A percentile compares a stretch with the other conserved stretches of the same genome.
Evolutionary conservation across 2,113 vertebrate genomes (phyloP).

Genomic region (Colistium nudipinnis): DNA sequence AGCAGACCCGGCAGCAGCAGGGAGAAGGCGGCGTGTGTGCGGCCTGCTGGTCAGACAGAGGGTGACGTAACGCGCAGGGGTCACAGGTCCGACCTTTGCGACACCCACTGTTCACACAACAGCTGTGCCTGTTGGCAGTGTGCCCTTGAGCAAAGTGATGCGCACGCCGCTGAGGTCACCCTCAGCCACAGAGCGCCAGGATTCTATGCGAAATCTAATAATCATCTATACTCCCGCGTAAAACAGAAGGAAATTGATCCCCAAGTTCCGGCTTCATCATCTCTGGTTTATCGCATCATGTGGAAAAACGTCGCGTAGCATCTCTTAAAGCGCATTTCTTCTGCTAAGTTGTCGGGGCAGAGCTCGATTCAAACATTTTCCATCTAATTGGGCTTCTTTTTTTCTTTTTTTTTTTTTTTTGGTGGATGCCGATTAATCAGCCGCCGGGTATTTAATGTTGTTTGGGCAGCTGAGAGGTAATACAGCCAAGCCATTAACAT

Average conservation of each 20-base stretch:
- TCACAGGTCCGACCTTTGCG: constrained; percentile 39
- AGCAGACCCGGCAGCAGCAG: constrained; percentile 27
- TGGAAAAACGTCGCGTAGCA: not conserved
- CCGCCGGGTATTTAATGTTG: constrained; percentile 76
- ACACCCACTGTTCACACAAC: constrained; percentile 20
- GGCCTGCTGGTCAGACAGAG: constrained; percentile 53
- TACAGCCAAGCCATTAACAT: constrained; percentile 79
- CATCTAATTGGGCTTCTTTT: constrained; percentile 71
- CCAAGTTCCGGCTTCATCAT: not conserved
- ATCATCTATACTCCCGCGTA: too few relatives aligned
- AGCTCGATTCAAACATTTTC: constrained; percentile 62
- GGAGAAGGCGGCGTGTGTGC: constrained; percentile 12
- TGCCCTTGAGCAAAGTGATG: constrained; percentile 58
- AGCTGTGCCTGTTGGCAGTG: constrained; percentile 44
- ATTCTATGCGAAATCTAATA: too few relatives aligned
- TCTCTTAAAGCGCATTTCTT: constrained; percentile 18
- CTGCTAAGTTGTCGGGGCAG: constrained; percentile 57
- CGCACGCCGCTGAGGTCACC: not conserved
- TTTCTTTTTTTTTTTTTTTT: too few relatives aligned
- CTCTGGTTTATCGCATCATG: constrained; percentile 5
- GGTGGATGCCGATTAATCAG: constrained; percentile 74
- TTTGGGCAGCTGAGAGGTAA: constrained; percentile 80
- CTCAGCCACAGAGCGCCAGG: not conserved
- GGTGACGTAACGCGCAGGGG: constrained; percentile 36
- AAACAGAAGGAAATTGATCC: constrained; percentile 7